Evolutionary conservation across 2,797 vertebrate genomes (phyloP).

Genomic region (Hippoglossus hippoglossus): DNA sequence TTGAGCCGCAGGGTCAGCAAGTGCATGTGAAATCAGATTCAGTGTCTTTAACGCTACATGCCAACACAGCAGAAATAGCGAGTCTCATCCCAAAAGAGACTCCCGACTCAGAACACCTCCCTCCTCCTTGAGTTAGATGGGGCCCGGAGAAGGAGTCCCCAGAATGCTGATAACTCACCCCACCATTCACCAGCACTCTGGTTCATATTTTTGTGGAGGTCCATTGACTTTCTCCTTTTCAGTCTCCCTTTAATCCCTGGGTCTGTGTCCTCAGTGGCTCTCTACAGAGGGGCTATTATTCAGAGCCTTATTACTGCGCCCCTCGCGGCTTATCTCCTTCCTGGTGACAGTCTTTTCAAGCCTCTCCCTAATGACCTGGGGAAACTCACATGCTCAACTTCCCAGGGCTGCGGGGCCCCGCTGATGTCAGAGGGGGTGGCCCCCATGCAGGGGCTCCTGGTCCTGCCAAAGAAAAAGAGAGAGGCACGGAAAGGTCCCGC

Average conservation of each 20-base stretch:
- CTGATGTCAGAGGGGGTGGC: slow-evolving; percentile 84
- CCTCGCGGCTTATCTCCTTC: slow-evolving; percentile 87
- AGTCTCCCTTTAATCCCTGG: slow-evolving; percentile 86
- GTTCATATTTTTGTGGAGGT: slow-evolving; percentile 87
- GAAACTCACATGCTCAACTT: slow-evolving; percentile 88
- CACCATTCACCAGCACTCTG: slow-evolving; percentile 75
- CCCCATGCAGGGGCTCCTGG: slow-evolving; percentile 74
- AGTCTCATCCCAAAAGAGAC: slow-evolving; percentile 63
- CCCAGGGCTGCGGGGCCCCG: slow-evolving; percentile 84
- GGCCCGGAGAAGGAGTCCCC: slow-evolving; percentile 68
- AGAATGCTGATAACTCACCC: slow-evolving; percentile 83
- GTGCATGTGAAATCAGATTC: slow-evolving; percentile 38
- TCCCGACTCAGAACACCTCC: slow-evolving; percentile 55
- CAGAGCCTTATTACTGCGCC: slow-evolving; percentile 84
- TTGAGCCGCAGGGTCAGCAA: slow-evolving; percentile 44
- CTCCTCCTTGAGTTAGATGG: slow-evolving; percentile 69
- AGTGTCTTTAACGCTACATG: slow-evolving; percentile 33
- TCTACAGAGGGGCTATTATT: slow-evolving; percentile 88
- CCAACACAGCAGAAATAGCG: slow-evolving; percentile 54
- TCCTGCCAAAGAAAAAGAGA: slow-evolving; percentile 64
- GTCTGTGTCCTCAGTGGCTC: slow-evolving; percentile 85
- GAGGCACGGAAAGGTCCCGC: slow-evolving; percentile 55
- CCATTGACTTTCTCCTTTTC: slow-evolving; percentile 90
- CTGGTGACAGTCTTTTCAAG: slow-evolving; percentile 90
- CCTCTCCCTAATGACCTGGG: slow-evolving; percentile 89